Conservation (phyloP, 92 coral and sea anemone genomes). For the Zoanthus sansibaricus region DNA sequence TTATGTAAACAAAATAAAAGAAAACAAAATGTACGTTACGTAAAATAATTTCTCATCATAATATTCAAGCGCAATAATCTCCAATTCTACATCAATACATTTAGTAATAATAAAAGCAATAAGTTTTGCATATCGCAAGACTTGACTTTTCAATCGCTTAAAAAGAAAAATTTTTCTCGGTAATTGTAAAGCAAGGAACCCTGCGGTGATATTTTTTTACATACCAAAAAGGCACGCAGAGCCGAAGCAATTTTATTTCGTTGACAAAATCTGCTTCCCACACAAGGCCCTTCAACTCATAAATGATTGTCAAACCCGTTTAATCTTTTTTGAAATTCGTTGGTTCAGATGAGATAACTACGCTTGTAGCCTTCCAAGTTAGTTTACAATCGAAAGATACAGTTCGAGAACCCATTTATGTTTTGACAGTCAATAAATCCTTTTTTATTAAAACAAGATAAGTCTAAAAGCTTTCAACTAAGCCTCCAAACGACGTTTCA, state of each 20-base stretch:
- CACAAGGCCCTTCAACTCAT: constrained; percentile 38
- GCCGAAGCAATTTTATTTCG: constrained; percentile 1
- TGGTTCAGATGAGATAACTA: constrained; percentile 24
- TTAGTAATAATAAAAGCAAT: neutral
- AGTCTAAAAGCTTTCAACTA: no score
- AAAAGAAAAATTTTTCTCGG: neutral
- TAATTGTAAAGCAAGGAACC: constrained; percentile 17
- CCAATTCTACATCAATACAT: neutral
- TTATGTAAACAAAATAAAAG: constrained; percentile 24
- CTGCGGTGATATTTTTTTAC: constrained; percentile 39
- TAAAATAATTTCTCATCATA: neutral
- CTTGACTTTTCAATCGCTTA: neutral
- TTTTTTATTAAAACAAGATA: no score
- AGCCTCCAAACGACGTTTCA: neutral
- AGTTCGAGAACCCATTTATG: neutral
- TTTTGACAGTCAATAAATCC: no score
- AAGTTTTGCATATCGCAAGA: neutral
- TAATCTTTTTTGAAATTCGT: neutral
- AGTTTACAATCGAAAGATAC: neutral
- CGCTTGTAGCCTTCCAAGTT: constrained; percentile 14
- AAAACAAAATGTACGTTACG: constrained; percentile 3
- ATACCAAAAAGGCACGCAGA: constrained; percentile 22
- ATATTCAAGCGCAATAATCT: neutral
- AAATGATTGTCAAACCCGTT: neutral
- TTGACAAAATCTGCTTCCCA: constrained; percentile 37